These are phyloP conservation scores for Stomatorhinus walkeri DNA, from an alignment of 2,797 vertebrate species.

Conservation along the genomic window DNA sequence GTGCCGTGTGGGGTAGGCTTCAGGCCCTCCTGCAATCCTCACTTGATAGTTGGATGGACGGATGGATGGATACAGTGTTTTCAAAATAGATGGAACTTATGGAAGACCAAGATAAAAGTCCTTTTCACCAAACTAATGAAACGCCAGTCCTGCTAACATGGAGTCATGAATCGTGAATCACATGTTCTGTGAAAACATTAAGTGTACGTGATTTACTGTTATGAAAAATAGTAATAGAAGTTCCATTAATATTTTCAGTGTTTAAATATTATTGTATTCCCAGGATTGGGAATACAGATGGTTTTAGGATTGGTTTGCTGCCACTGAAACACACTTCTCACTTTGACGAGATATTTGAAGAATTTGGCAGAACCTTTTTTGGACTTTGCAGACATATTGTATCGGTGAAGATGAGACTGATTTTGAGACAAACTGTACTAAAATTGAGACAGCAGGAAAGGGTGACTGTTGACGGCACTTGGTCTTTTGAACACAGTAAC, in stretches of 20 bases:
- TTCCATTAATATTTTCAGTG: background rate
- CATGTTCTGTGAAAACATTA: background rate
- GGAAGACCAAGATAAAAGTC: background rate
- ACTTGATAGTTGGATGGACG: background rate
- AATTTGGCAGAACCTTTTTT: background rate
- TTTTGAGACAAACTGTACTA: background rate
- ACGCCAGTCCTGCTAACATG: background rate
- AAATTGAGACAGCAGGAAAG: background rate
- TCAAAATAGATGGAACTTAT: background rate
- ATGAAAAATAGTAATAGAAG: background rate
- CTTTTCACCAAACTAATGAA: background rate
- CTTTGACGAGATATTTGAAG: background rate
- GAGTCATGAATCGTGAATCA: background rate
- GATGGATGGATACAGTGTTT: background rate
- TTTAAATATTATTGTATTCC: background rate
- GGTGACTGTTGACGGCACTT: background rate
- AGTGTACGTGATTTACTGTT: background rate
- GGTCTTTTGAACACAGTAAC: background rate
- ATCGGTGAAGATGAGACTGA: background rate
- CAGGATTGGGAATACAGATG: background rate
- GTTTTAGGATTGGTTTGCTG: background rate
- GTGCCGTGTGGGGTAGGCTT: background rate
- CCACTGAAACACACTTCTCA: background rate
- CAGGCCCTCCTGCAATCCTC: background rate
- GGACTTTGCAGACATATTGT: background rate